Evolutionary conservation across 2,797 vertebrate genomes (phyloP).

Genomic region (Tolypeutes matacus): DNA sequence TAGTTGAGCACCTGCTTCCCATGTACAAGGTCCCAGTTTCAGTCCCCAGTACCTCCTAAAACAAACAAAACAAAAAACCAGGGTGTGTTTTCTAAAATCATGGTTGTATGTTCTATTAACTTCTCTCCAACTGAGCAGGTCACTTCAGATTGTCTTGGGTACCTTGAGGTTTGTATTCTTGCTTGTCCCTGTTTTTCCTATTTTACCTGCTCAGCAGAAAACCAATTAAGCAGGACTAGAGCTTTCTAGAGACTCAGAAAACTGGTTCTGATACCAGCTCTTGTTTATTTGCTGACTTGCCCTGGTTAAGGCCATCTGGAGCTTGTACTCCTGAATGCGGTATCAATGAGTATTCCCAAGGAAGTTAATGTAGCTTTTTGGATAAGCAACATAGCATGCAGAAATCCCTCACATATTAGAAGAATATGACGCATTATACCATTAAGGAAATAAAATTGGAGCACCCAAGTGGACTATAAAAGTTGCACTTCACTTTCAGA

Average conservation of each 20-base stretch:
- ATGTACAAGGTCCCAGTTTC: no score
- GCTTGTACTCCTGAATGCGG: no score
- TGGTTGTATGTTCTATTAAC: background rate
- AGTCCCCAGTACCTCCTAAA: no score
- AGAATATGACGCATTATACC: background rate
- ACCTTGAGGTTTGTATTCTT: background rate
- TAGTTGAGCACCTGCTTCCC: no score
- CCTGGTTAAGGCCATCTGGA: background rate
- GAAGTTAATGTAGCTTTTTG: background rate
- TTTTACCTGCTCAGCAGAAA: constrained; percentile 32
- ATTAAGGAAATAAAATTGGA: no score
- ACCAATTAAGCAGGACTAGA: background rate
- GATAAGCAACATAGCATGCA: background rate
- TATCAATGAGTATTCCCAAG: background rate
- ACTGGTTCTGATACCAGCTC: background rate
- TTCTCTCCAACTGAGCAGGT: background rate
- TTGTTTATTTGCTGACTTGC: background rate
- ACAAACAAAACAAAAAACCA: no score
- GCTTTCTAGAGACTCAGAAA: background rate
- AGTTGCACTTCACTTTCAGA: no score
- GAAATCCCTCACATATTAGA: background rate
- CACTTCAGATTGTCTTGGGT: background rate
- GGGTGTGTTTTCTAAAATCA: background rate
- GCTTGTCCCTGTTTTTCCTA: background rate
- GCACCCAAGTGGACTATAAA: no score